phyloP scores from a whole-genome alignment of 2,888 invertebrate genomes.

The Oxyscelio sp. region DNA sequence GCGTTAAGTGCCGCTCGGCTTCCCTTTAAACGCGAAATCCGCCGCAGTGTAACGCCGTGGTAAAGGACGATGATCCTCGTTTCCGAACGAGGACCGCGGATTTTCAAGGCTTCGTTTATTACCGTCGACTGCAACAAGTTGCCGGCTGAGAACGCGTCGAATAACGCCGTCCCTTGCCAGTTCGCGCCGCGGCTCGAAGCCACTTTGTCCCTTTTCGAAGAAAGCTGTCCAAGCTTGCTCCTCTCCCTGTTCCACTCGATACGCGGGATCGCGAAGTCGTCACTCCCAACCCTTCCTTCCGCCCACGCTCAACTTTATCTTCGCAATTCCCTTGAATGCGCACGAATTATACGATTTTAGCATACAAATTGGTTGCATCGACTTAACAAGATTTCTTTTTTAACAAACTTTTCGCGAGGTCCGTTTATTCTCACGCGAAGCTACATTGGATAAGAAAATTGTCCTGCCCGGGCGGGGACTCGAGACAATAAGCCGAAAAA shows the following conservation, averaged over 20 bases:
- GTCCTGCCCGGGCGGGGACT: slow-evolving; percentile 7
- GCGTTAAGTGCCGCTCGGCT: too few species aligned
- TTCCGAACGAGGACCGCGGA: too few species aligned
- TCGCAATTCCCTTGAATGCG: slow-evolving; percentile 56
- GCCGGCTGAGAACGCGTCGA: too few species aligned
- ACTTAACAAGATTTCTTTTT: slow-evolving; percentile 58
- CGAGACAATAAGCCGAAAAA: slow-evolving; percentile 25
- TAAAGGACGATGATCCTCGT: too few species aligned
- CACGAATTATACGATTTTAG: slow-evolving; percentile 63
- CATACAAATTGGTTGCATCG: slow-evolving; percentile 67
- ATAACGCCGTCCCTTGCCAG: too few species aligned
- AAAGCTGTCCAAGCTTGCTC: too few species aligned
- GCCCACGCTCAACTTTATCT: slow-evolving; percentile 41
- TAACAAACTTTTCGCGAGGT: slow-evolving; percentile 47
- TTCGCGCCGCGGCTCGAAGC: too few species aligned
- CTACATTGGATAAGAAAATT: slow-evolving; percentile 42
- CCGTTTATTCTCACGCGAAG: slow-evolving; percentile 24
- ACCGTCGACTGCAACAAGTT: too few species aligned
- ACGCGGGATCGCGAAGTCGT: slow-evolving; percentile 53
- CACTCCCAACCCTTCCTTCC: slow-evolving; percentile 10
- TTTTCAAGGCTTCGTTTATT: too few species aligned
- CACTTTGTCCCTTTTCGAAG: too few species aligned
- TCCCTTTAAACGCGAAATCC: too few species aligned
- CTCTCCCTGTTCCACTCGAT: slow-evolving; percentile 34
- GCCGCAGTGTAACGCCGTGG: too few species aligned